Conservation (phyloP, 2,113 vertebrate species). For the Nycticebus coucang region DNA sequence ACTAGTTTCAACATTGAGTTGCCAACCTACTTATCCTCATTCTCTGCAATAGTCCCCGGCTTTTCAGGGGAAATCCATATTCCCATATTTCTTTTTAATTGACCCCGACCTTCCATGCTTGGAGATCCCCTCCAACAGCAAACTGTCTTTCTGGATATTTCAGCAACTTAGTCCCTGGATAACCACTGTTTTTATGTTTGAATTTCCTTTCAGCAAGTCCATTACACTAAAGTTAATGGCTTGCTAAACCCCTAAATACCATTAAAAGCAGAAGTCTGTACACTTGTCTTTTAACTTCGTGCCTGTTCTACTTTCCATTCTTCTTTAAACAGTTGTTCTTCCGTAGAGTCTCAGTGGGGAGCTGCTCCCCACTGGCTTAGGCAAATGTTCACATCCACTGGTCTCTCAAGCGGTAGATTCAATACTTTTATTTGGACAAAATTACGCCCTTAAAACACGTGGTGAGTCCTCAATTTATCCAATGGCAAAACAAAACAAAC, state of each 20-base stretch:
- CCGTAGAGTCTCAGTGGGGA: slow-evolving; percentile 58
- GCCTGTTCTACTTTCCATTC: slow-evolving; percentile 53
- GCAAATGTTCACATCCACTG: slow-evolving; percentile 53
- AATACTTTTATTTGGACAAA: slow-evolving; percentile 38
- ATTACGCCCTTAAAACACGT: not conserved
- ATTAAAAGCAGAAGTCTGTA: slow-evolving; percentile 58
- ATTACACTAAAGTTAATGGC: slow-evolving; percentile 61
- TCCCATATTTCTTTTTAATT: not conserved
- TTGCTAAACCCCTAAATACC: slow-evolving; percentile 56
- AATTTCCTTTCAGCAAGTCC: slow-evolving; percentile 63
- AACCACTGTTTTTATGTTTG: slow-evolving; percentile 57
- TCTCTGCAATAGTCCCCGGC: not conserved
- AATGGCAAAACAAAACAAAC: not conserved
- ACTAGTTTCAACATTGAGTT: not conserved
- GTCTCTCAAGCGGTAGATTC: slow-evolving; percentile 42
- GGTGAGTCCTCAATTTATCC: not conserved
- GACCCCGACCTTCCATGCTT: not conserved
- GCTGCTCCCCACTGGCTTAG: slow-evolving; percentile 4
- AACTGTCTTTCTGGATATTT: not conserved
- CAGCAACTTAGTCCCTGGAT: slow-evolving; percentile 20
- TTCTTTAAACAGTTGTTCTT: slow-evolving; percentile 59
- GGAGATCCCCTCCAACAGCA: not conserved
- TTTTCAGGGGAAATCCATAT: not conserved
- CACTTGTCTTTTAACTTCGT: slow-evolving; percentile 68
- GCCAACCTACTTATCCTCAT: not conserved